Evolutionary conservation across 2,888 invertebrate species (phyloP).

Genomic region (Agonopterix alstromeriana): DNA sequence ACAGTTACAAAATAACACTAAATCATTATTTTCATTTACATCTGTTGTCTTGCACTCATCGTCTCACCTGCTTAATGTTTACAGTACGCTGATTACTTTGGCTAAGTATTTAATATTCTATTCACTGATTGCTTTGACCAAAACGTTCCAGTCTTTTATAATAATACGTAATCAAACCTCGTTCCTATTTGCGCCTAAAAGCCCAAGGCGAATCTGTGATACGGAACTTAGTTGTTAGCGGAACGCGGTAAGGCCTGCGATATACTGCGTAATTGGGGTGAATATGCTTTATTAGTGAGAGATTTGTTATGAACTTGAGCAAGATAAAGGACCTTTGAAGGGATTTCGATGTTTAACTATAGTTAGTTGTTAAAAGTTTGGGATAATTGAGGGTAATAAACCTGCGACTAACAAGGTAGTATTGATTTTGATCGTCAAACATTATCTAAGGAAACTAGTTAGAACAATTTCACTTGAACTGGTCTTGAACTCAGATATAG

Average conservation of each 20-base stretch:
- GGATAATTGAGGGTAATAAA: conserved; percentile 3
- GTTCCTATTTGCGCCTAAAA: conserved; percentile 20
- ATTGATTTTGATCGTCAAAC: not conserved
- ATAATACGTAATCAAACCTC: conserved; percentile 9
- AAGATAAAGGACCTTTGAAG: conserved; percentile 45
- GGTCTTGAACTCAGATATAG: too few relatives aligned
- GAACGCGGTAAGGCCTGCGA: conserved; percentile 15
- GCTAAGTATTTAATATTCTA: too few relatives aligned
- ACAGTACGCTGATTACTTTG: too few relatives aligned
- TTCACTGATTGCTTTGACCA: too few relatives aligned
- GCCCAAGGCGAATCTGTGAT: conserved; percentile 30
- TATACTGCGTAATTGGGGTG: conserved; percentile 40
- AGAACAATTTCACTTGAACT: too few relatives aligned
- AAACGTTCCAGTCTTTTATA: not conserved
- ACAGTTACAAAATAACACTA: too few relatives aligned
- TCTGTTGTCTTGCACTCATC: too few relatives aligned
- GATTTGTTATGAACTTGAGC: conserved; percentile 42
- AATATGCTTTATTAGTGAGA: conserved; percentile 43
- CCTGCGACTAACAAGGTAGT: not conserved
- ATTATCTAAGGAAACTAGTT: too few relatives aligned
- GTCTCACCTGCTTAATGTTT: too few relatives aligned
- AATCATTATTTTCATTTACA: too few relatives aligned
- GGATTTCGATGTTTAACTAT: conserved; percentile 29
- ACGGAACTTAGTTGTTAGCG: conserved; percentile 38
- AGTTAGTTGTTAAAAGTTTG: conserved; percentile 5